These are phyloP conservation scores for Dryobates pubescens DNA, from an alignment of 2,797 vertebrate genomes.

Conservation along the genomic window DNA sequence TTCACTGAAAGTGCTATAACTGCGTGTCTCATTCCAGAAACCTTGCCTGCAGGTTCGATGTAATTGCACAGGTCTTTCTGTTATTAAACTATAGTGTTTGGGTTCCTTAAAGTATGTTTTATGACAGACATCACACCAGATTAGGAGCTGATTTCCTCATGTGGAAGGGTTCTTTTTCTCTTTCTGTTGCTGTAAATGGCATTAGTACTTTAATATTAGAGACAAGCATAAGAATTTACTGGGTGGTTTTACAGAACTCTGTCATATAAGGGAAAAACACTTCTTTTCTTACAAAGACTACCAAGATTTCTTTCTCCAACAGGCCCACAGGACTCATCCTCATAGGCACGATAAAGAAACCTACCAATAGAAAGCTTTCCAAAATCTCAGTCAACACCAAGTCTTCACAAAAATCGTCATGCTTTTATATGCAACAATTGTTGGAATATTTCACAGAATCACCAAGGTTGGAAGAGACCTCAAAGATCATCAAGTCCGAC, in stretches of 20 bases:
- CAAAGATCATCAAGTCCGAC: too few species aligned
- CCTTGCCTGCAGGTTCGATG: background rate
- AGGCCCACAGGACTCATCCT: background rate
- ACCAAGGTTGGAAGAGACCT: too few species aligned
- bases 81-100: conserved; percentile 14
- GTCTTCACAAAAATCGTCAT: background rate
- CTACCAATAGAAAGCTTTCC: background rate
- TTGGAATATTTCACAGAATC: background rate
- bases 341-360: background rate
- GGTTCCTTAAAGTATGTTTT: conserved; percentile 3
- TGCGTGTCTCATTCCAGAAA: background rate
- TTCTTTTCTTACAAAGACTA: background rate
- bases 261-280: background rate
- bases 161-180: background rate
- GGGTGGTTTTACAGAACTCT: background rate
- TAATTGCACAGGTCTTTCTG: conserved; percentile 10
- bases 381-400: background rate
- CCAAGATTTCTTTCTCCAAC: background rate
- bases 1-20: background rate
- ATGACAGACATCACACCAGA: background rate
- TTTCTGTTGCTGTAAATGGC: background rate
- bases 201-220: background rate
- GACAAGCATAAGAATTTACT: background rate
- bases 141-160: conserved; percentile 13
- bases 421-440: background rate